Evolutionary conservation across 2,113 vertebrate genomes (phyloP), one percentile per base, ranked within the genome.

Genomic region (Thomomys bottae): DNA sequence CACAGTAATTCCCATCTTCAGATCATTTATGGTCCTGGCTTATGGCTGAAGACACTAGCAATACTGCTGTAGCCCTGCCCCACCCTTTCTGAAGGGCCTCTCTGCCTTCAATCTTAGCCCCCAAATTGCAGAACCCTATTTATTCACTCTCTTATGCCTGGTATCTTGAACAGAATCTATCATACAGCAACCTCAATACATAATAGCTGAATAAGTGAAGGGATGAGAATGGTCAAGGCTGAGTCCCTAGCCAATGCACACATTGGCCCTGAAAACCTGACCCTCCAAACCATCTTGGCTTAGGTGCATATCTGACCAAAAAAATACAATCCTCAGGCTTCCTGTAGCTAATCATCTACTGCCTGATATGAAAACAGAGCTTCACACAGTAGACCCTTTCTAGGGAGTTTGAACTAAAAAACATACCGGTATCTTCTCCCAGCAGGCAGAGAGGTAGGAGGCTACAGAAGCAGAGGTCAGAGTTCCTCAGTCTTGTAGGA

Each of bases 391-490:
- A 61, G 71, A 14, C 24, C 28, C 38, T 78, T 78, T 85, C 66
- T 59, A 73, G 61, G 40, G 67, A 78, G 72, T 83, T 6, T 79
- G 30, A 93, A 82, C 9, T n/a, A 85, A 75, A 45, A 87, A 64
- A 32, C 11, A 81, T 11, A 40, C 92, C 89, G 72, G 42, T 18
- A 49, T 14, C 1, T 73, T 26, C 28, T 34, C 8, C 8, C 12
- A 21, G 36, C 32, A 70, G 57, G 26, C 21, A 70, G 0, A 63
- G 2, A 23, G 23, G 54, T n/a, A 42, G 71, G 73, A 78, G 15
- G 70, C 34, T 7, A 75, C 49, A 59, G 88, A 86, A 77, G 57
- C 26, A 63, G 59, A 32, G 12, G 4, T 12, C 73, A n/a, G 45
- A 32, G 0, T 76, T 84, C 5, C 3, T 54, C 49, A 54, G 49